Evolutionary conservation across 2,888 invertebrate genomes (phyloP), one percentile per base, ranked within the genome.

Genomic region (Limnephilus auricula): DNA sequence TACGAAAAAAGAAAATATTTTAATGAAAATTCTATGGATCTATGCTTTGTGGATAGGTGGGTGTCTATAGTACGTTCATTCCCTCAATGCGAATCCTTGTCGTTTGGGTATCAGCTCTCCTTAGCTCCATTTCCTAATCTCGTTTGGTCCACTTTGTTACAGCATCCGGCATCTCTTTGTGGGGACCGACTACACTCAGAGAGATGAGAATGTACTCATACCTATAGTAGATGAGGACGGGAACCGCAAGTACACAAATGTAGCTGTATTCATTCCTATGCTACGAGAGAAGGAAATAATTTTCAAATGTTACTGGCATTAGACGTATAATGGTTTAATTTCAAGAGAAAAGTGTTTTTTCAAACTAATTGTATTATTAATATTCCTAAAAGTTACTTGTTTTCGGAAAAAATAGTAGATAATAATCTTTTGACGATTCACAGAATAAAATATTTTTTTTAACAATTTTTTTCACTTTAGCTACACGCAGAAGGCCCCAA

Each of bases 61-160:
- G 18, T 80, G 30, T 25, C 65, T 65, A 6, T n/a, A 40, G 45
- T 86, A 30, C 4, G 32, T 86, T 31, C 32, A 50, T 65, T 50
- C 86, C 86, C 86, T 86, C 32, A 85, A 85, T 85, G 32, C 32
- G 86, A 86, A 65, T 86, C 65, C 65, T 50, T 86, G 86, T 85
- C 84, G 40, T 50, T 50, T 50, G 45, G 86, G n/a, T 86, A 86
- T 65, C 86, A 79, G 78, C 90, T 85, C 83, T 78, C 80, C 80
- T 79, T 65, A 83, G 82, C 45, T 91, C 40, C 83, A 86, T 91
- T 88, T 86, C 92, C 92, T 92, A 93, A 93, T 93, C 93, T 92
- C 89, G 90, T 93, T 93, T 92, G 89, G 91, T 91, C 91, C 93
- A 93, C 93, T 93, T 93, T 93, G 93, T 93, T 92, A 87, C 92